Base-by-base conservation (phyloP, 1,140 invertebrate species). In the Agrilus planipennis region DNA sequence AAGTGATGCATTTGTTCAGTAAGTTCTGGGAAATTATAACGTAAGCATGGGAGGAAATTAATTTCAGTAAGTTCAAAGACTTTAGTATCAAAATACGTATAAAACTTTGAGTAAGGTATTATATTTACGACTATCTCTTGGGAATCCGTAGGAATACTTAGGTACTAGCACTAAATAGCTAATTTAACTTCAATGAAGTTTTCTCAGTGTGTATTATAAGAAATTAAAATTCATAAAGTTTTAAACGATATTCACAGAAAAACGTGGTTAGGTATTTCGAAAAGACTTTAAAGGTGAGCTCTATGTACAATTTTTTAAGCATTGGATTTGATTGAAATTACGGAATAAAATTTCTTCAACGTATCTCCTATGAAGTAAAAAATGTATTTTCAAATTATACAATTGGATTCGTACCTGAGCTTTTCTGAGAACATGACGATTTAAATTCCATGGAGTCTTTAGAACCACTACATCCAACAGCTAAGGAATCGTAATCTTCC, bases 361-460 rank as follows among this genome's bases (percentile, higher is more conserved):
- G n/a, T n/a, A n/a, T n/a, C n/a, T n/a, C 15, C 16, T 4, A 15
- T 6, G 11, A 23, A 23, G 20, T 34, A 18, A 39, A 31, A 30
- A 37, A 49, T 47, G 49, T 48, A 61, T 58, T 49, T 29, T 46
- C 55, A n/a, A 42, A 40, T 3, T 51, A 34, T n/a, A n/a, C n/a
- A n/a, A n/a, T n/a, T n/a, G n/a, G n/a, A n/a, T n/a, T n/a, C n/a
- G n/a, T n/a, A n/a, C n/a, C n/a, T n/a, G n/a, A n/a, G n/a, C n/a
- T n/a, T 41, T 55, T 49, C 28, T 52, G 45, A 5, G 42, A 22
- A 39, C 79, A 84, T 29, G 72, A 65, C 12, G 75, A 76, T 46
- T 74, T 72, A 54, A 83, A 76, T 54, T 82, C 77, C 64, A 84
- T 74, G 14, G 71, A 71, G 52, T 83, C 78, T 46, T 74, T 70